These are phyloP conservation scores for Pachyramphus minor DNA, from an alignment of 2,113 vertebrate genomes.

Conservation along the genomic window DNA sequence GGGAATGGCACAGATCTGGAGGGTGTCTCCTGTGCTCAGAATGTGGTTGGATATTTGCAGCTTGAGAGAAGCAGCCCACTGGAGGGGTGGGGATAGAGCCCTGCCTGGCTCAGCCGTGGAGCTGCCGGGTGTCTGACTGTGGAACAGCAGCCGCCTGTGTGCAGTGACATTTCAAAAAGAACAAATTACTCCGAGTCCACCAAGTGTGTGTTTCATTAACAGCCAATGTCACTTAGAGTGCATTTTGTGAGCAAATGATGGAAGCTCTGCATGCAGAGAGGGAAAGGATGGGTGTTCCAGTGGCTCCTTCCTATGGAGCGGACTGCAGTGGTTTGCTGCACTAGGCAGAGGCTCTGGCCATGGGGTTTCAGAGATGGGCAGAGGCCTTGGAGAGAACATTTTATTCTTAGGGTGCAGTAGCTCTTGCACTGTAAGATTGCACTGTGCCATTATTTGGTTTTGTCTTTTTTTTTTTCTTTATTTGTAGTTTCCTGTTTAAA, in stretches of 20 bases:
- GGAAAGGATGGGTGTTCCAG: neutral
- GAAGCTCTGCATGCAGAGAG: neutral
- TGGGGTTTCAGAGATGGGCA: neutral
- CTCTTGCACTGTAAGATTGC: neutral
- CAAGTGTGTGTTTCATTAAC: neutral
- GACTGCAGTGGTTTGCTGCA: accelerated
- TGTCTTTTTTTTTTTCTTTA: neutral
- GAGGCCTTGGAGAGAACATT: neutral
- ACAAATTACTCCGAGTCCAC: neutral
- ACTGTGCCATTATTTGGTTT: neutral
- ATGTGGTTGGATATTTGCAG: neutral
- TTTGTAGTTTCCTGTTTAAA: neutral
- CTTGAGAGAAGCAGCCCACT: too few relatives aligned
- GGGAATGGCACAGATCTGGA: neutral
- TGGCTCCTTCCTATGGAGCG: accelerated
- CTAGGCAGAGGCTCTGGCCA: accelerated
- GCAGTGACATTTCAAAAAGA: neutral
- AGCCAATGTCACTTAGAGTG: accelerated
- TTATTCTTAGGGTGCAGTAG: neutral
- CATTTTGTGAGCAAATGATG: neutral
- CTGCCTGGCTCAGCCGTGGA: accelerated
- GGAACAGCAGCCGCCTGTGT: neutral
- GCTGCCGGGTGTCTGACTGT: accelerated
- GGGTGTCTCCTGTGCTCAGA: neutral
- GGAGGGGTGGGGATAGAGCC: neutral